phyloP scores from a whole-genome alignment of 2,888 invertebrate genomes.

The Osmoderma eremita region DNA sequence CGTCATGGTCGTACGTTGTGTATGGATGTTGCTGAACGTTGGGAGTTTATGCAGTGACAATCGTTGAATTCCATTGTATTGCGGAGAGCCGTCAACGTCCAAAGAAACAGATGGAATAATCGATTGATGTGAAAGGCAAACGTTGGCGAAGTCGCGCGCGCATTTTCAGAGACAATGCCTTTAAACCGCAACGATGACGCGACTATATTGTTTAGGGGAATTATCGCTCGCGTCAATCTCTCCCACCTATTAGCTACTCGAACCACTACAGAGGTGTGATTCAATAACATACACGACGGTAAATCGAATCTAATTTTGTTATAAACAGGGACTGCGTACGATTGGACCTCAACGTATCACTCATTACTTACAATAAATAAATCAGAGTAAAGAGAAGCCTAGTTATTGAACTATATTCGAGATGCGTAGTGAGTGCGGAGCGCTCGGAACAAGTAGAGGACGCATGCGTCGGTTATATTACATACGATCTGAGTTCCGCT shows the following conservation, averaged over 20 bases:
- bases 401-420: conserved; percentile 40
- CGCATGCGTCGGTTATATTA: conserved; percentile 49
- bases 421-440: conserved; percentile 35
- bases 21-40: not conserved
- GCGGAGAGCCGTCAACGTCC: conserved; percentile 2
- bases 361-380: conserved; percentile 37
- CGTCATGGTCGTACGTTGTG: not conserved
- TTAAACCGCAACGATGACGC: conserved; percentile 4
- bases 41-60: not conserved
- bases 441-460: conserved; percentile 38
- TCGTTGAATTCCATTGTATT: conserved; percentile 15
- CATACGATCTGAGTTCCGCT: conserved; percentile 40
- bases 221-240: conserved; percentile 8
- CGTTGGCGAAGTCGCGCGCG: conserved; percentile 16
- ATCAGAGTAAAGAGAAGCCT: conserved; percentile 35
- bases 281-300: conserved; percentile 10
- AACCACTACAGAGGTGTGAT: conserved; percentile 1
- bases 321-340: conserved; percentile 23
- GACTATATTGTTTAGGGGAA: not conserved
- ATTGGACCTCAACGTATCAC: conserved; percentile 25
- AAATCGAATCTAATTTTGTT: conserved; percentile 19
- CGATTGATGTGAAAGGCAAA: conserved; percentile 28
- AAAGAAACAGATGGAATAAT: conserved; percentile 28
- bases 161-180: conserved; percentile 21
- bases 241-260: not conserved